A percentile compares a stretch with the other conserved stretches of the same genome.
Conservation (phyloP, 2,797 vertebrate genomes). For the Megalops cyprinoides region DNA sequence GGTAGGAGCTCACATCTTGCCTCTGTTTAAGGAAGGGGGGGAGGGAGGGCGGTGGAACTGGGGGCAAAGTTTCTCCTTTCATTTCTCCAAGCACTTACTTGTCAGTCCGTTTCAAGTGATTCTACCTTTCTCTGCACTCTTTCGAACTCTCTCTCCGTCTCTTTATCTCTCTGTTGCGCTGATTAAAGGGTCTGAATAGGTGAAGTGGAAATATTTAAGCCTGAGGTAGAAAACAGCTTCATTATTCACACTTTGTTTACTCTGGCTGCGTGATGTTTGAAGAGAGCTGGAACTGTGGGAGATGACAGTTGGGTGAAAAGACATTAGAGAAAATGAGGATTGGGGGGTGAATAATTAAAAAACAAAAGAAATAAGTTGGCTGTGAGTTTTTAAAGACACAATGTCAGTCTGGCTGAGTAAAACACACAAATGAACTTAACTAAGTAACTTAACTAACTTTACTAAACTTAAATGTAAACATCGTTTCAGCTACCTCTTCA, state of each 20-base stretch:
- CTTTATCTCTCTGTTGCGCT: not conserved
- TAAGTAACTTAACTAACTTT: too few relatives aligned
- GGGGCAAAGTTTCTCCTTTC: too few relatives aligned
- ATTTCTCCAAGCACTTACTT: too few relatives aligned
- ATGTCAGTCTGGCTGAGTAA: too few relatives aligned
- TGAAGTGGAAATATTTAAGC: not conserved
- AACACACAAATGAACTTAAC: too few relatives aligned
- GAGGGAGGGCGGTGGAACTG: not conserved
- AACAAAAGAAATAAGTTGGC: slow-evolving; percentile 11
- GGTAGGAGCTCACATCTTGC: not conserved
- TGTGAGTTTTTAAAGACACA: too few relatives aligned
- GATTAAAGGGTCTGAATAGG: not conserved
- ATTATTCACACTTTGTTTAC: not conserved
- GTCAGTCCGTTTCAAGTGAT: too few relatives aligned
- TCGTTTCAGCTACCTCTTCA: too few relatives aligned
- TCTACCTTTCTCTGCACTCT: not conserved
- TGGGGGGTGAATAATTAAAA: too few relatives aligned
- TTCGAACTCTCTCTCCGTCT: not conserved
- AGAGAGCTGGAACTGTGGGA: not conserved
- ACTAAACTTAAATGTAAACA: too few relatives aligned
- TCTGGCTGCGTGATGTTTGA: not conserved
- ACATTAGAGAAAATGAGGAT: not conserved
- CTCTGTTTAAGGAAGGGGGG: too few relatives aligned
- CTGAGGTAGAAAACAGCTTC: not conserved
- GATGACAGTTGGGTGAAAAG: not conserved